Conservation (phyloP, 2,113 vertebrate species). For the Myanophis thanlyinensis region DNA sequence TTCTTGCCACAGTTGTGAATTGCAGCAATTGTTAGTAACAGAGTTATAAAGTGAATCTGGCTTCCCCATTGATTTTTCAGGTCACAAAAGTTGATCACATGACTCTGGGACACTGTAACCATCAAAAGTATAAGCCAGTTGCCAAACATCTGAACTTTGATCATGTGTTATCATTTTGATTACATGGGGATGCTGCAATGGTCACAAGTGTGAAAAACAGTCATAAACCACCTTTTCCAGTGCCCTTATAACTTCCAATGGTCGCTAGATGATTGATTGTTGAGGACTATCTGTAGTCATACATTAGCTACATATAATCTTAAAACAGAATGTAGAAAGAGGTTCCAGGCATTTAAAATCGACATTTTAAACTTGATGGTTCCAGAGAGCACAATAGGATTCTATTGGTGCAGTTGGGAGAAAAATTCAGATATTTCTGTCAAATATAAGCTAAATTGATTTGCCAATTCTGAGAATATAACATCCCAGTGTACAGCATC, state of each 20-base stretch:
- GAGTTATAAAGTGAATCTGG: not conserved
- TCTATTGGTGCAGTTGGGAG: too few species aligned
- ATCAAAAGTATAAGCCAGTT: not conserved
- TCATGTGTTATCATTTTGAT: too few species aligned
- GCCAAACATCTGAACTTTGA: too few species aligned
- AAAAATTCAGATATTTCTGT: too few species aligned
- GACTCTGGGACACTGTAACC: not conserved
- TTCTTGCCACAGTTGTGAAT: not conserved
- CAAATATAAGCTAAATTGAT: not conserved
- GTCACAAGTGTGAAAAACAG: too few species aligned
- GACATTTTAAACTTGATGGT: not conserved
- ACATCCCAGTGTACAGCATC: not conserved
- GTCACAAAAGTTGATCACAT: not conserved
- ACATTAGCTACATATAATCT: not conserved
- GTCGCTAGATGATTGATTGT: too few species aligned
- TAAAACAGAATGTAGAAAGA: not conserved
- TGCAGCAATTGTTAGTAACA: not conserved
- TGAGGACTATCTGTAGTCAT: too few species aligned
- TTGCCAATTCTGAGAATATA: not conserved
- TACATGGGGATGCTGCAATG: too few species aligned
- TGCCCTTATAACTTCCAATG: too few species aligned
- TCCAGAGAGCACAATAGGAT: too few species aligned
- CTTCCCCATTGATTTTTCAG: not conserved
- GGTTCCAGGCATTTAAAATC: not conserved
- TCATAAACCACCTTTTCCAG: too few species aligned